Percentiles rank a stretch among this genome's conserved stretches.
Conservation (phyloP, 1,140 invertebrate species). For the Drosophila serrata region DNA sequence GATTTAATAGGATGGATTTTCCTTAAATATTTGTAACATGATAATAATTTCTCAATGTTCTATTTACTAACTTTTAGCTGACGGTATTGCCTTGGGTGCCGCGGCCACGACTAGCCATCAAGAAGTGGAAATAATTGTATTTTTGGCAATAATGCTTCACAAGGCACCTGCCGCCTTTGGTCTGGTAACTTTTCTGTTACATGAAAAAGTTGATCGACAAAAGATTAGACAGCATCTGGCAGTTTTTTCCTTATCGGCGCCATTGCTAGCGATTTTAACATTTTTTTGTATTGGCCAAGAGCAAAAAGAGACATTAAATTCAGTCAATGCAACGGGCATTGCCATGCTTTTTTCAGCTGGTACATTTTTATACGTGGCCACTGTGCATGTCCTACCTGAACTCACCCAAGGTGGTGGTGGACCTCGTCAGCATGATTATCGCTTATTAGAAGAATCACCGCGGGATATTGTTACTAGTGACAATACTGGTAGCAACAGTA, state of each 20-base stretch:
- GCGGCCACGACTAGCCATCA: conserved; percentile 97
- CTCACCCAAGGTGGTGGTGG: conserved; percentile 87
- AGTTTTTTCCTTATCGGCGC: conserved; percentile 97
- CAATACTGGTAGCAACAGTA: conserved; percentile 43
- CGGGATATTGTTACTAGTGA: conserved; percentile 35
- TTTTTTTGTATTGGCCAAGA: conserved; percentile 97
- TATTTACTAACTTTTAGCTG: conserved; percentile 88
- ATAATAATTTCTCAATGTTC: background rate
- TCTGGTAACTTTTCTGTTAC: conserved; percentile 97
- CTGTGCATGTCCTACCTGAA: conserved; percentile 98
- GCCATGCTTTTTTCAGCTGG: conserved; percentile 99
- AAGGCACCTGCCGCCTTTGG: conserved; percentile 99
- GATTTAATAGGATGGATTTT: background rate
- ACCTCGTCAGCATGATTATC: conserved; percentile 61
- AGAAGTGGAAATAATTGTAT: conserved; percentile 99
- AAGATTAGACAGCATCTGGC: conserved; percentile 95
- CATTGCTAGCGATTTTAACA: conserved; percentile 95
- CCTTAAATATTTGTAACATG: background rate
- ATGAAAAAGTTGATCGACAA: conserved; percentile 95
- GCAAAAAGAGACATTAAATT: conserved; percentile 90
- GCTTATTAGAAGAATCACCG: conserved; percentile 56
- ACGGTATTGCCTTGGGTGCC: conserved; percentile 98
- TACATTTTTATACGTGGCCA: conserved; percentile 99
- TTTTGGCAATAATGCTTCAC: conserved; percentile 99
- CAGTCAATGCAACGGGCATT: conserved; percentile 94